Evolutionary conservation across 2,888 invertebrate genomes (phyloP), one percentile per base, ranked within the genome.

Genomic region (Maniola hyperantus): DNA sequence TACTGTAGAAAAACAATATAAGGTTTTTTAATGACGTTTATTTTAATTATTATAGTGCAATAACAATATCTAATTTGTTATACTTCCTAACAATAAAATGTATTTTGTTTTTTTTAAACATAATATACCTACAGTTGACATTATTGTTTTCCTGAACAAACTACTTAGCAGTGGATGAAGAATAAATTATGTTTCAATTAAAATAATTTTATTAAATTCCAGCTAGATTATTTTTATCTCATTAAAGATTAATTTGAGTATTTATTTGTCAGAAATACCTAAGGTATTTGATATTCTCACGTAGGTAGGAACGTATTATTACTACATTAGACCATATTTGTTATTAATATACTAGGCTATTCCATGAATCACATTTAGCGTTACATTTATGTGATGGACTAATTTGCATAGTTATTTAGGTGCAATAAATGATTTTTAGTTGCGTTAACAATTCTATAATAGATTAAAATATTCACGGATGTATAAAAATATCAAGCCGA

Each of bases 401-500:
- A 6, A 57, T 57, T 42, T 20, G 15, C 36, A 54, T 42, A 39
- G 13, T 5, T 39, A 55, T 39, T 18, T 57, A 13, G 6, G 6
- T 57, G 55, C 39, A 39, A 57, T 57, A 57, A 57, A 57, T 39
- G 15, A 39, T 11, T 34, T 50, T 46, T 59, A 59, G 33, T 46
- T 46, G 15, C n/a, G 7, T 8, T n/a, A 26, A 50, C 20, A 10
- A 50, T 50, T 50, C 5, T 50, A 20, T 48, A 20, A 6, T n/a
- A 15, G 6, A 44, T 44, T n/a, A n/a, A n/a, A n/a, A 44, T 44
- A 44, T 44, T 44, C n/a, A 6, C 42, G 11, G 42, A 42, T 42
- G 10, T 42, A 11, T 11, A 10, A 42, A 42, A 42, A 42, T 42
- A 1, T 42, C 42, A 42, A 42, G 42, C 11, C 13, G 13, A 13